Evolutionary conservation across 1,140 invertebrate genomes (phyloP).

Genomic region (Oreohelix idahoensis): DNA sequence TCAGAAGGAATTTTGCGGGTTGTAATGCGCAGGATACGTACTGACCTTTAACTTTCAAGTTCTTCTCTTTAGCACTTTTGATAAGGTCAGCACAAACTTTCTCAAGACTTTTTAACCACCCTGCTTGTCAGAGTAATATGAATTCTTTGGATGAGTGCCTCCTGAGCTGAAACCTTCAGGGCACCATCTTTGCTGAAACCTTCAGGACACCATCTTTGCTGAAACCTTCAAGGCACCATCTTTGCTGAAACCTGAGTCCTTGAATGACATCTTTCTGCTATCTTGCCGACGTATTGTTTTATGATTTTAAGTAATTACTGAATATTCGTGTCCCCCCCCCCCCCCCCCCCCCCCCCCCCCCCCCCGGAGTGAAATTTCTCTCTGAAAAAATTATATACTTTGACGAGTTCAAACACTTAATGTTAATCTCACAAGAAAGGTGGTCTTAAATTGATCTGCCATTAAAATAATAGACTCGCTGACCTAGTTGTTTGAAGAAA

Average conservation of each 20-base stretch:
- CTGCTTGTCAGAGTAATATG: conserved; percentile 97
- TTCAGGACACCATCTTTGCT: conserved; percentile 66
- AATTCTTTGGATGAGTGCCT: conserved; percentile 90
- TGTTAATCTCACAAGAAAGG: no score
- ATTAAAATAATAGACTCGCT: no score
- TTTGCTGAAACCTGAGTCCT: background rate
- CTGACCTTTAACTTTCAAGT: conserved; percentile 95
- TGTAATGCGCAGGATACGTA: conserved; percentile 97
- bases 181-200: background rate
- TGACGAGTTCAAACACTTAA: no score
- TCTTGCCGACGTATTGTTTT: background rate
- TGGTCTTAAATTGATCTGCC: no score
- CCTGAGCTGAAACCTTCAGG: conserved; percentile 84
- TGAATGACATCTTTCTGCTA: background rate
- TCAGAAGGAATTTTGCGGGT: conserved; percentile 99
- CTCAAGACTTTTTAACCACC: conserved; percentile 96
- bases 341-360: no score
- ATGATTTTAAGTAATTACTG: no score
- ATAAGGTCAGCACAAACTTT: conserved; percentile 98
- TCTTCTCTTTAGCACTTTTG: conserved; percentile 95
- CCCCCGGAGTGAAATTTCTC: no score
- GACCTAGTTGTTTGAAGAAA: no score
- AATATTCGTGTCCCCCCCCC: no score
- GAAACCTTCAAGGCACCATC: conserved; percentile 66
- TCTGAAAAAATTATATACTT: no score